Evolutionary conservation across 2,888 invertebrate genomes (phyloP), one percentile per base, ranked within the genome.

Genomic region (Rutpela maculata): DNA sequence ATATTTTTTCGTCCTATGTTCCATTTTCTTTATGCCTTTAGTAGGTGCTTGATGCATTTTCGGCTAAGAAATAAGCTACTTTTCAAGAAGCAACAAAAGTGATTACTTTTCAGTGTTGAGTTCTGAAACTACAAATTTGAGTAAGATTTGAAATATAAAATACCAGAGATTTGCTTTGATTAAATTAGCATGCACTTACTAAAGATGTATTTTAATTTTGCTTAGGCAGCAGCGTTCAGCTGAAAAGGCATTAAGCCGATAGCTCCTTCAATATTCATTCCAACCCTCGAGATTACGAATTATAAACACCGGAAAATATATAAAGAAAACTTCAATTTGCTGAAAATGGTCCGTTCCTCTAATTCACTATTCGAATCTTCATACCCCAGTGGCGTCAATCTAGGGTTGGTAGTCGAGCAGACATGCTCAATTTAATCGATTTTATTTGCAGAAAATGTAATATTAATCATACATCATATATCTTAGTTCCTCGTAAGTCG

Each of bases 221-320:
- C 75, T 77, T 59, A 73, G 68, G 50, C 59, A 67, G 77, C 38
- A 50, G 15, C 55, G 57, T 68, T 72, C 62, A 62, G 74, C n/a
- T 72, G 75, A 67, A 72, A 75, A 69, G 65, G 71, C 78, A 78
- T 76, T 74, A 80, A 76, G 74, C 70, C 26, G 72, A 80, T 74
- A 67, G 76, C 74, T 74, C 68, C 73, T 80, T 74, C 80, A 78
- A 78, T 80, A 78, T 80, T 80, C 77, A 65, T 67, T 57, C 65
- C 59, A 68, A 72, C 71, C 69, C 70, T 76, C 26, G 68, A 74
- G 75, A 75, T 72, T 72, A 38, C 50, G 72, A 62, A 55, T 62
- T 63, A 63, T 63, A 72, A 63, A 50, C 63, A 72, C 50, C 55
- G 63, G 55, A 72, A 63, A 38, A 72, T 72, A 72, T 63, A 72